Base-by-base conservation (phyloP, 2,113 vertebrate genomes). In the Bubalus kerabau region DNA sequence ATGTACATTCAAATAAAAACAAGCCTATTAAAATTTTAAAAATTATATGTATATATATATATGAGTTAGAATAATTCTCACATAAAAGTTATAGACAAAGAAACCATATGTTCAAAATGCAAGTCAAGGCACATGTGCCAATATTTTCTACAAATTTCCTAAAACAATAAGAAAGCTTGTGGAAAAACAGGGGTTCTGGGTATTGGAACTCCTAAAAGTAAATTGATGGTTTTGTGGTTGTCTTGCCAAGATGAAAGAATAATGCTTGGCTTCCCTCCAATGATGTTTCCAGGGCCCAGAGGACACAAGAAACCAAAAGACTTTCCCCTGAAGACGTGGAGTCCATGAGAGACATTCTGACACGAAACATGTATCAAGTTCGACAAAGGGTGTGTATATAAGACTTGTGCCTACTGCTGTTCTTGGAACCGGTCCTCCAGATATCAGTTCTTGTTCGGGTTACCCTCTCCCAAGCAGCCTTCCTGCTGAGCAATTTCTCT, bases 291-390 rank as follows among this genome's bases (percentile, higher is more conserved):
- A 99, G 99, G 97, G 95, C 87, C 2, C 84, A 99, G 24, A 98
- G 98, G 96, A 84, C n/a, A n/a, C 97, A 56, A 52, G 98, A 7
- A 89, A 96, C 89, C 0, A 99, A 97, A 60, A 98, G 87, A 95
- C 99, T 99, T 87, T 97, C 99, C 93, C 98, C 99, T 0, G 90
- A 98, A 40, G 99, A 99, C 19, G 98, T 99, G 98, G 98, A 95
- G 97, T 99, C 98, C 98, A 99, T 99, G 99, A 98, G 99, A 8
- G 98, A 99, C 46, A 99, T 99, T 92, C 98, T 99, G 97, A 99
- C 99, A 28, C 99, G 98, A 95, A 99, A 99, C 97, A 99, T 99
- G 97, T 99, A 99, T 95, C 99, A 98, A 98, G 99, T 99, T 97
- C 99, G 99, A 28, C 99, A 99, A 60, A 99, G 99, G 99, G 99